These are phyloP conservation scores for Xenops minutus DNA, from an alignment of 2,797 vertebrate genomes.

Conservation along the genomic window DNA sequence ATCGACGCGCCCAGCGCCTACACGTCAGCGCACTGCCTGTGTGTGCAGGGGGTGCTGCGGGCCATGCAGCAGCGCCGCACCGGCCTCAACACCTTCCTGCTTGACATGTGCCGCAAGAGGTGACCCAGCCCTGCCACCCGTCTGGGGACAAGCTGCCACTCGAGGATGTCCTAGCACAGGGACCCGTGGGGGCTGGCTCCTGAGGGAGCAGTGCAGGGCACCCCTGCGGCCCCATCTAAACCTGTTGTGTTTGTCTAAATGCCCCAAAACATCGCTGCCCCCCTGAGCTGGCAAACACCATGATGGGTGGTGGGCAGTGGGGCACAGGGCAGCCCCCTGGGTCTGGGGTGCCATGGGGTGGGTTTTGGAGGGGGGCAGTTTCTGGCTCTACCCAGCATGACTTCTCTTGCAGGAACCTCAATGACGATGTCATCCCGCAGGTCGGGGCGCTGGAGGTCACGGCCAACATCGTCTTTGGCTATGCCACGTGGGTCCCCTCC, in stretches of 20 bases:
- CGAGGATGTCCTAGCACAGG: rapidly evolving
- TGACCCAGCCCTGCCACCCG: not conserved
- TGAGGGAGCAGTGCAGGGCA: rapidly evolving
- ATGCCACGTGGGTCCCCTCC: slow-evolving; percentile 83
- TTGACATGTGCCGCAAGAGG: slow-evolving; percentile 92
- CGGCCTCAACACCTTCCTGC: slow-evolving; percentile 85
- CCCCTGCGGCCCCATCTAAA: not conserved
- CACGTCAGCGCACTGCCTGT: slow-evolving; percentile 84
- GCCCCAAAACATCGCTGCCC: not conserved
- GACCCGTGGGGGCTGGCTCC: not conserved
- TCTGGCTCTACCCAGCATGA: not conserved
- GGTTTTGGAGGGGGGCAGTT: not conserved
- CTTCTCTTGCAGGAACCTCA: slow-evolving; percentile 78
- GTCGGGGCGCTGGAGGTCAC: slow-evolving; percentile 83
- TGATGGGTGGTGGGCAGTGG: not conserved
- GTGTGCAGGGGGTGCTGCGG: slow-evolving; percentile 84
- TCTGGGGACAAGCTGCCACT: not conserved
- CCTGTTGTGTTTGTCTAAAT: not conserved
- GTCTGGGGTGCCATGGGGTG: not conserved
- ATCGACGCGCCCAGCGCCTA: slow-evolving; percentile 82
- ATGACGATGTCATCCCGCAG: slow-evolving; percentile 82
- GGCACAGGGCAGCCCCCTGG: not conserved
- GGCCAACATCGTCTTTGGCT: slow-evolving; percentile 88
- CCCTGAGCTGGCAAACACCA: rapidly evolving
- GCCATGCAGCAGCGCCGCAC: slow-evolving; percentile 86